Conservation (phyloP, 2,113 vertebrate genomes). For the Oxyura jamaicensis region DNA sequence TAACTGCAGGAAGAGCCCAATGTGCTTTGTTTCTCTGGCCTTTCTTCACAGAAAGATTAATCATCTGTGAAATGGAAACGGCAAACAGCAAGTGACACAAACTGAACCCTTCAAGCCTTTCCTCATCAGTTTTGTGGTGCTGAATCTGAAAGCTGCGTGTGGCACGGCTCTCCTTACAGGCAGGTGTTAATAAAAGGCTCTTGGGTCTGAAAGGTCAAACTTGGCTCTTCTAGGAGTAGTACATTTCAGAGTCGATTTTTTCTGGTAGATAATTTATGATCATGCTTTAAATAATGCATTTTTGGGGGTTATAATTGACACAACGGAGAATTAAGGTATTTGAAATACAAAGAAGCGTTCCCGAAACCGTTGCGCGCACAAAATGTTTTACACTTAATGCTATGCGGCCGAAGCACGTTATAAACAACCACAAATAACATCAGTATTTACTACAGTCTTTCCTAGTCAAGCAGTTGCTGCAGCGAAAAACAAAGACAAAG, state of each 20-base stretch:
- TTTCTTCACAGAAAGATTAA: slow-evolving; percentile 99
- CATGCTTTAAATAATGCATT: slow-evolving; percentile 73
- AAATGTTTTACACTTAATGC: slow-evolving; percentile 27
- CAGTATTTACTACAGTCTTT: slow-evolving; percentile 75
- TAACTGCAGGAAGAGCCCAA: slow-evolving; percentile 94
- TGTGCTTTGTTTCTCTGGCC: slow-evolving; percentile 94
- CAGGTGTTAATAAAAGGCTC: slow-evolving; percentile 99
- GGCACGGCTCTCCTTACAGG: slow-evolving; percentile 89
- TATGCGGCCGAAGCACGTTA: slow-evolving; percentile 44
- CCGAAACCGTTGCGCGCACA: neutral
- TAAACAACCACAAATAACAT: slow-evolving; percentile 76
- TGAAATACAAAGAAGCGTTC: slow-evolving; percentile 25
- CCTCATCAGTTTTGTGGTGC: slow-evolving; percentile 95
- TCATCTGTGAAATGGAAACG: slow-evolving; percentile 99
- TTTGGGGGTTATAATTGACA: slow-evolving; percentile 41
- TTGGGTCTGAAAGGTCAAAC: slow-evolving; percentile 92
- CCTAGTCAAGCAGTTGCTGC: slow-evolving; percentile 72
- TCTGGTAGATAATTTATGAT: slow-evolving; percentile 75
- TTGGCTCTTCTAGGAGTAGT: slow-evolving; percentile 78
- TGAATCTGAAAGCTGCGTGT: slow-evolving; percentile 86
- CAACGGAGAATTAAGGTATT: slow-evolving; percentile 47
- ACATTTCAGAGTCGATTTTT: slow-evolving; percentile 76
- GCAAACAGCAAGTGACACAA: slow-evolving; percentile 99
- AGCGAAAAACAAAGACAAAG: slow-evolving; percentile 72
- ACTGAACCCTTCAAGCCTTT: slow-evolving; percentile 97